Conservation (phyloP, 53 echinoderm and acorn worm genomes). For the Stichopus horrens region DNA sequence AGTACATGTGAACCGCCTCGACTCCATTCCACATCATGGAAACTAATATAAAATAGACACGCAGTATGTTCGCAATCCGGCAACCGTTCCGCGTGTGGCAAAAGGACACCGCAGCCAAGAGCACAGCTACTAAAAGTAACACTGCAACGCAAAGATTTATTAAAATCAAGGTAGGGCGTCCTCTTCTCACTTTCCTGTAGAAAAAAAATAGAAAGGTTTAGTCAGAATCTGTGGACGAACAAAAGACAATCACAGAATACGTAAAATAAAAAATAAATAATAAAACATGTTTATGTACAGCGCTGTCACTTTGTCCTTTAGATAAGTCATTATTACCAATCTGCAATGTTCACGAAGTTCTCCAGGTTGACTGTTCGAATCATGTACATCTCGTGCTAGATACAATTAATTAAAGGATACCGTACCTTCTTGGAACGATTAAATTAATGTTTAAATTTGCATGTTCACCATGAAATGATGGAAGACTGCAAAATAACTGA, state of each 20-base stretch:
- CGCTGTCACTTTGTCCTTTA: not conserved
- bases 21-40: constrained; percentile 96
- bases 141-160: constrained; percentile 79
- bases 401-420: too few relatives aligned
- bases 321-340: not conserved
- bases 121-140: constrained; percentile 63
- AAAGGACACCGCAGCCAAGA: constrained; percentile 64
- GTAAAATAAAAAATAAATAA: not conserved
- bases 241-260: not conserved
- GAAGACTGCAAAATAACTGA: too few relatives aligned
- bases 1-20: constrained; percentile 87
- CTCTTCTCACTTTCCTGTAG: constrained; percentile 70
- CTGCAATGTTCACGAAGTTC: not conserved
- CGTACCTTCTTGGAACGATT: too few relatives aligned
- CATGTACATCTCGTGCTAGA: too few relatives aligned
- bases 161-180: constrained; percentile 81
- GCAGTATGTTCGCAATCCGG: constrained; percentile 74
- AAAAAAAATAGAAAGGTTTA: not conserved
- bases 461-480: too few relatives aligned
- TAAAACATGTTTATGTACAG: not conserved
- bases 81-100: constrained; percentile 68
- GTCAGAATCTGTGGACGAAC: not conserved
- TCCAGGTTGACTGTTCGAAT: too few relatives aligned
- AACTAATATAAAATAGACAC: constrained; percentile 80
- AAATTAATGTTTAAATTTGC: too few relatives aligned